Base-by-base conservation (phyloP, 2,113 vertebrate genomes). In the Ailurus styani region DNA sequence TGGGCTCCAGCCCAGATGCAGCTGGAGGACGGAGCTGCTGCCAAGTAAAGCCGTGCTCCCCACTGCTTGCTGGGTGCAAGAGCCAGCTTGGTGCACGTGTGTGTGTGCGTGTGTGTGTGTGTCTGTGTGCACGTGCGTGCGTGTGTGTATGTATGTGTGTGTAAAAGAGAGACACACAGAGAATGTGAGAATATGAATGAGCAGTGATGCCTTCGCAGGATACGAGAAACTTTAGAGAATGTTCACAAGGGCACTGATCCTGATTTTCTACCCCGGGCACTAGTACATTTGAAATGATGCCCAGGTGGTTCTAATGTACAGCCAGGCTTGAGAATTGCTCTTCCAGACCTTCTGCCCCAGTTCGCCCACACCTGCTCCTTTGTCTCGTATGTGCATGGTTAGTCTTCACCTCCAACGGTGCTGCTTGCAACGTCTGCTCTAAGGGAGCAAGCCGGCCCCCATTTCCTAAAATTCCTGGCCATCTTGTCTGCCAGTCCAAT, bases 1-100 rank as follows among this genome's bases (percentile, higher is more conserved):
- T 91, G 95, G 91, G 96, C 92, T 92, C 29, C 14, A 60, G 90
- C 68, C 94, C 79, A 91, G 94, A 84, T 93, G 95, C 83, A 93
- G 97, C 96, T 90, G 95, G 97, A 90, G 90, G 87, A 57, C 1
- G 0, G n/a, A 68, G 70, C 70, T 29, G 55, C 77, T 86, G 95
- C 96, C 96, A 97, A 82, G 77, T 23, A 15, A 82, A 96, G 89
- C 92, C 52, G 0, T n/a, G 90, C 73, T 87, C 89, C 92, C 87
- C 87, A 79, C 95, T 9, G 57, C 82, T 96, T 0, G 9, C 70
- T 6, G 52, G 25, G 54, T 62, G 78, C 27, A 75, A 12, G 83
- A 91, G 97, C 95, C 91, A 75, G 93, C 68, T 83, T 0, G 0
- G 13, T 29, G 90, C 52, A 37, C 0, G 31, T 34, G 72, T 72